These are phyloP conservation scores for Lacerta bilineata DNA, from an alignment of 2,797 vertebrate genomes.

Conservation along the genomic window DNA sequence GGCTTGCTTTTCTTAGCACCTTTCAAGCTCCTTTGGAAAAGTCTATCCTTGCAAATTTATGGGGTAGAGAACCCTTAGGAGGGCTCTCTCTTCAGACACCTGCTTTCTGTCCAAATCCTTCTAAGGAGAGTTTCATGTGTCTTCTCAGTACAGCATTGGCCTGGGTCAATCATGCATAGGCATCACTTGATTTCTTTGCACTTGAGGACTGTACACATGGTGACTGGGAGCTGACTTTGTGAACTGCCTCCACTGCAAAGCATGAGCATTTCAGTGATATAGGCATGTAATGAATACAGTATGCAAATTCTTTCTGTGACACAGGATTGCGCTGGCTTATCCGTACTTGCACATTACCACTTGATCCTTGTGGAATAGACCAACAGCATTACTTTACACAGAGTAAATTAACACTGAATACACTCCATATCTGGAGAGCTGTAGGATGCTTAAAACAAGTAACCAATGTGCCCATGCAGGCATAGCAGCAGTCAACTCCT, in stretches of 20 bases:
- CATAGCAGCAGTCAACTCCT: too few species aligned
- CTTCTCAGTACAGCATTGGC: neutral
- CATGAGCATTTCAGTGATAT: neutral
- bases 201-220: neutral
- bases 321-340: neutral
- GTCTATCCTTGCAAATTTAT: neutral
- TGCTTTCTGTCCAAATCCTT: neutral
- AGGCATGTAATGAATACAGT: neutral
- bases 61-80: neutral
- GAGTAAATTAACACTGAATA: too few species aligned
- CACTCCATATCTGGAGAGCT: neutral
- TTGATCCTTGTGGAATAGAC: neutral
- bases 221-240: neutral
- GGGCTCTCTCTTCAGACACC: neutral
- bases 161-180: neutral
- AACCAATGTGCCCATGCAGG: neutral
- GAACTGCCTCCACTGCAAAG: neutral
- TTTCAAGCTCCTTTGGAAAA: slow-evolving; percentile 5
- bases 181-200: neutral
- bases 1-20: slow-evolving; percentile 10
- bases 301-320: neutral
- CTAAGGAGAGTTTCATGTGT: neutral
- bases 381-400: neutral
- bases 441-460: neutral
- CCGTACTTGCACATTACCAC: neutral